These are phyloP conservation scores for Drosophila neutralis DNA, from an alignment of 2,888 invertebrate species.

Conservation along the genomic window DNA sequence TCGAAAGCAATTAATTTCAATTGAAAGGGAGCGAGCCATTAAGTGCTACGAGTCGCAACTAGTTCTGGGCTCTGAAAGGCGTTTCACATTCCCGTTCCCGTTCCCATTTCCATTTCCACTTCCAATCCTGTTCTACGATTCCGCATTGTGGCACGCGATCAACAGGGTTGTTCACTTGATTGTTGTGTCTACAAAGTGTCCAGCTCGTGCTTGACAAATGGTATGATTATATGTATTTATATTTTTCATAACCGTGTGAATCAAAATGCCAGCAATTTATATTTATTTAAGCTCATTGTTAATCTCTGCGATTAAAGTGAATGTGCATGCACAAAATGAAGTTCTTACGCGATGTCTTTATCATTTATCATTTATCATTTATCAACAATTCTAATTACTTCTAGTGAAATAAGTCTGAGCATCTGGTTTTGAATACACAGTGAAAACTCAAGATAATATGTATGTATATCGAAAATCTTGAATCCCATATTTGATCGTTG, in stretches of 20 bases:
- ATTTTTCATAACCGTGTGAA: constrained; percentile 42
- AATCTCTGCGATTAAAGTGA: constrained; percentile 34
- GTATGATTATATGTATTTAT: background rate
- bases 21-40: constrained; percentile 56
- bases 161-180: background rate
- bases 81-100: constrained; percentile 17
- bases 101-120: constrained; percentile 2
- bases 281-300: constrained; percentile 45
- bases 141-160: constrained; percentile 17
- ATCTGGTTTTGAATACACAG: constrained; percentile 5
- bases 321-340: constrained; percentile 18
- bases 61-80: constrained; percentile 7
- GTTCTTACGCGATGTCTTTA: constrained; percentile 9
- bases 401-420: background rate
- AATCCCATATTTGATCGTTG: background rate
- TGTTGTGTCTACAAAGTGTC: constrained; percentile 8
- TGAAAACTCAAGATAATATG: background rate
- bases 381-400: constrained; percentile 45
- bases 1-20: constrained; percentile 62
- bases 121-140: constrained; percentile 6
- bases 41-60: constrained; percentile 3
- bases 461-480: background rate
- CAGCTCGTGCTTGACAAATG: constrained; percentile 33
- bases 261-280: constrained; percentile 18
- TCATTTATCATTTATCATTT: constrained; percentile 38